A percentile compares a stretch with the other conserved stretches of the same genome.
phyloP scores from a whole-genome alignment of 2,888 invertebrate genomes.

The Drosophila ezoana region DNA sequence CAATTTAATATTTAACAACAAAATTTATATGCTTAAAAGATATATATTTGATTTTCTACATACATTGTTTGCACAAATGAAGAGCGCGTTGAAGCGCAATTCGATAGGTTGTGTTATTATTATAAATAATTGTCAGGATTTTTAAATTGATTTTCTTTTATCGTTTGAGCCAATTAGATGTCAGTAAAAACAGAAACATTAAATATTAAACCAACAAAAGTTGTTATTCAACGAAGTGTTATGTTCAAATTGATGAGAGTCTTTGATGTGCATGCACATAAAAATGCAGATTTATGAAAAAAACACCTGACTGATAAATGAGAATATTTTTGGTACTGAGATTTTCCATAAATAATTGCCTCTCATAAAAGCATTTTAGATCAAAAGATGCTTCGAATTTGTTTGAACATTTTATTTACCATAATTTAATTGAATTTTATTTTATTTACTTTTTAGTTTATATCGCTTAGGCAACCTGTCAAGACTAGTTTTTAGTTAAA shows the following conservation, averaged over 20 bases:
- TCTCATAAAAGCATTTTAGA: too few relatives aligned
- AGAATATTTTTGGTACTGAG: too few relatives aligned
- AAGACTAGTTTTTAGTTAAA: not conserved
- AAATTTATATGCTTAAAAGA: conserved; percentile 5
- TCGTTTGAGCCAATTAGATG: conserved; percentile 41
- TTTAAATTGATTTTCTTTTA: conserved; percentile 27
- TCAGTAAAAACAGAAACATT: not conserved
- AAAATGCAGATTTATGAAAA: too few relatives aligned
- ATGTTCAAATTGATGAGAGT: not conserved
- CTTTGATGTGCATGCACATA: not conserved
- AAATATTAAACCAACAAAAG: conserved; percentile 1
- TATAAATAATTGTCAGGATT: conserved; percentile 21
- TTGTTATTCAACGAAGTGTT: not conserved
- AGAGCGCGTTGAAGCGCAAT: conserved; percentile 13
- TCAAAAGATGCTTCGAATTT: too few relatives aligned
- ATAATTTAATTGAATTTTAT: too few relatives aligned
- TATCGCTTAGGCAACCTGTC: too few relatives aligned
- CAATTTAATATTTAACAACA: conserved; percentile 47
- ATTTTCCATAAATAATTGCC: too few relatives aligned
- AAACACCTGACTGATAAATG: too few relatives aligned
- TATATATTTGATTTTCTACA: not conserved
- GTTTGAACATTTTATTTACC: too few relatives aligned
- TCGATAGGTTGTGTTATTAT: conserved; percentile 12
- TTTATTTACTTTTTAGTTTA: too few relatives aligned
- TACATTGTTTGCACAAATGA: not conserved